These are phyloP conservation scores for Aramus guarauna DNA, from an alignment of 2,113 vertebrate genomes.

Conservation along the genomic window DNA sequence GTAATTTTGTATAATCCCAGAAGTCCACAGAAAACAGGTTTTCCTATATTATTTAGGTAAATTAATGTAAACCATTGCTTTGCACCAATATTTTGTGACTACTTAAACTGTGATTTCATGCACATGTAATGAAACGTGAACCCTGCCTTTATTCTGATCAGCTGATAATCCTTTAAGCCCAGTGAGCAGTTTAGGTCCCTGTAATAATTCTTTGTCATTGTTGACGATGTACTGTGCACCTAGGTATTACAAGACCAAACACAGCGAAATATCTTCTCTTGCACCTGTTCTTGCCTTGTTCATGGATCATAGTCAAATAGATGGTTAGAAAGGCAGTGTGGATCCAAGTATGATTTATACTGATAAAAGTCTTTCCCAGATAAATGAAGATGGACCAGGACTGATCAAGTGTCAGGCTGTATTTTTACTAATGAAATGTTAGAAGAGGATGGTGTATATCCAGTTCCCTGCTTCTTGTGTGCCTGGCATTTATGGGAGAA, in stretches of 20 bases:
- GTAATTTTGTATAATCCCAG: not conserved
- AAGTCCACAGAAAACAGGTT: not conserved
- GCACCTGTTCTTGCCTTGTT: not conserved
- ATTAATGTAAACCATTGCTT: not conserved
- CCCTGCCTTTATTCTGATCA: not conserved
- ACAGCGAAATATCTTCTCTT: not conserved
- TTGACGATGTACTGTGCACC: not conserved
- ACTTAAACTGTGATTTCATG: not conserved
- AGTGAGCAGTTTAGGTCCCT: not conserved
- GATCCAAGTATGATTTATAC: not conserved
- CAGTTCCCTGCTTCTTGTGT: not conserved
- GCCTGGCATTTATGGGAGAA: not conserved
- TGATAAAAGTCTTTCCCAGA: not conserved
- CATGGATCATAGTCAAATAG: not conserved
- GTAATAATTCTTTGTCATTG: not conserved
- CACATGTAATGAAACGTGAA: not conserved
- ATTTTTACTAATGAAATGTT: not conserved
- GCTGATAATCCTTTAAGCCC: slow-evolving; percentile 18
- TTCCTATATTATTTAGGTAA: not conserved
- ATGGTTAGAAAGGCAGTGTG: not conserved
- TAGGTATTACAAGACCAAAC: not conserved
- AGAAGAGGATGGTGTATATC: not conserved
- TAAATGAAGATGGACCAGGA: not conserved
- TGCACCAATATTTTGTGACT: not conserved
- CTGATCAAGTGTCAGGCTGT: not conserved